Evolutionary conservation across 2,113 vertebrate genomes (phyloP), one percentile per base, ranked within the genome.

Genomic region (Macquaria australasica): DNA sequence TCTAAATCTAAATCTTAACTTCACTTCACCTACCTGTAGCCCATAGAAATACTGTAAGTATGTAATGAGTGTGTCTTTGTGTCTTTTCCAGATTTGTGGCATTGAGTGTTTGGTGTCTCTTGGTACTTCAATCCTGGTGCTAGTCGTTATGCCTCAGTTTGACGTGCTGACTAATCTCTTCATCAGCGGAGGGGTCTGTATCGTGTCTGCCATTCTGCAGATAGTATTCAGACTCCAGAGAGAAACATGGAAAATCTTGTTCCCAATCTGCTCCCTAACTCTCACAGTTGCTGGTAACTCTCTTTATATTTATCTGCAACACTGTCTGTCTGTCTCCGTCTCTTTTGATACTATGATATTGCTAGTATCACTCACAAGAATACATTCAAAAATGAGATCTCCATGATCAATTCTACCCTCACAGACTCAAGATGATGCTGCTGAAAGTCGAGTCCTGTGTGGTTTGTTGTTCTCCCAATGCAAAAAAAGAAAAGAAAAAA

Each of bases 61-160:
- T 53, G 6, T 74, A 14, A 55, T 56, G 4, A n/a, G 69, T 58
- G 8, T 66, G 16, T 58, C 43, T 59, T 81, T 86, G n/a, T 41
- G 6, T 80, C 59, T 59, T 90, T 83, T 87, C 5, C 90, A 96
- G 96, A 87, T 96, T 14, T 94, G 89, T 69, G n/a, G 0, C 39
- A 93, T 96, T 41, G 96, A 96, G 87, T 87, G 90, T 62, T 74
- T 94, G 82, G 95, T 96, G 67, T 96, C 95, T 34, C 62, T 96
- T 25, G 96, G 95, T 9, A 96, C 96, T 12, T 91, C 95, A 0
- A 0, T 95, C 50, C 83, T 97, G 37, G 95, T 96, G 72, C 89
- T 97, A 2, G 84, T 96, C 0, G 95, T 96, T 21, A 96, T 97
- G 96, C 96, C 96, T 63, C 88, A 95, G 79, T 96, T 97, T 84